Evolutionary conservation across 1,140 invertebrate genomes (phyloP).

Genomic region (Oryctes rhinoceros): DNA sequence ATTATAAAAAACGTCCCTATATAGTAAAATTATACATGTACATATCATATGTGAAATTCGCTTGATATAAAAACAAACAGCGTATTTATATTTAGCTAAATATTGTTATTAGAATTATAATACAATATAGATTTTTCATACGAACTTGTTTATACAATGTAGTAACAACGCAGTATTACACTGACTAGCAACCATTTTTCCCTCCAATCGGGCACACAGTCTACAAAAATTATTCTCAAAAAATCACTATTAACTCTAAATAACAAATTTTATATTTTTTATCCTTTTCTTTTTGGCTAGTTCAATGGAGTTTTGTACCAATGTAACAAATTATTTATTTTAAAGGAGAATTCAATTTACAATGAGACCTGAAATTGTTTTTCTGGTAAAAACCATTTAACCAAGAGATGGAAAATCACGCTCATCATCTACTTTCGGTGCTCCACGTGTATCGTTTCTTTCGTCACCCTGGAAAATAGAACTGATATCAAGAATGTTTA

Average conservation of each 20-base stretch:
- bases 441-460: constrained; percentile 66
- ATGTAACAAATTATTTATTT: constrained; percentile 51
- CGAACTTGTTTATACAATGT: constrained; percentile 51
- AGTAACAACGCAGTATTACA: constrained; percentile 55
- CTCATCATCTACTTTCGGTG: constrained; percentile 94
- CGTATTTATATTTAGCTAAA: constrained; percentile 32
- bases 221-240: constrained; percentile 51
- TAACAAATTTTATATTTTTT: constrained; percentile 42
- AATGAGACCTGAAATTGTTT: constrained; percentile 45
- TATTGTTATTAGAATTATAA: constrained; percentile 24
- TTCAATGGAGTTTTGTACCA: constrained; percentile 50
- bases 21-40: constrained; percentile 21
- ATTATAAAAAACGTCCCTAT: background rate
- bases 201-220: constrained; percentile 48
- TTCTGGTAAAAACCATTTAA: constrained; percentile 62
- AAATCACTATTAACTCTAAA: constrained; percentile 39
- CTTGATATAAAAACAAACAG: constrained; percentile 1
- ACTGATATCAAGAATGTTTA: background rate
- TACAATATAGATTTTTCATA: constrained; percentile 39
- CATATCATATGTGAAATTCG: constrained; percentile 18
- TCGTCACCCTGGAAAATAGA: constrained; percentile 52
- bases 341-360: constrained; percentile 41
- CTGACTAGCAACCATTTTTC: constrained; percentile 57
- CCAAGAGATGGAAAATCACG: constrained; percentile 93
- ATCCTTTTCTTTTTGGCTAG: constrained; percentile 45